These are phyloP conservation scores for Syrmaticus mikado DNA, from an alignment of 2,113 vertebrate genomes.

Conservation along the genomic window DNA sequence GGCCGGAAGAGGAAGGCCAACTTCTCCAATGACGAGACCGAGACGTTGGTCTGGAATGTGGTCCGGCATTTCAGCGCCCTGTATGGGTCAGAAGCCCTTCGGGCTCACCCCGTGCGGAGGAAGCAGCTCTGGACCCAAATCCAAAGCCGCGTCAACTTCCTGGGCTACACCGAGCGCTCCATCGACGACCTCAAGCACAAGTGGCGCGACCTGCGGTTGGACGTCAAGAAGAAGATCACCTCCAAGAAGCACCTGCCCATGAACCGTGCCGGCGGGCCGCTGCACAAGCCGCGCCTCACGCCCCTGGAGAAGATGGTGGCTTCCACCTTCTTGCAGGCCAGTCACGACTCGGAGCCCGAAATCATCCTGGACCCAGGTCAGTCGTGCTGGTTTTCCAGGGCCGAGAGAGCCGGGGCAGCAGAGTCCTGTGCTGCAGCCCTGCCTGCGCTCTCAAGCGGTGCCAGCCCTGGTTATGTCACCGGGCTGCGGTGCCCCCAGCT, in stretches of 20 bases:
- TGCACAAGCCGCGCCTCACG: conserved; percentile 59
- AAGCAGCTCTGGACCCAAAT: conserved; percentile 64
- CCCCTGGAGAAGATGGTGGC: conserved; percentile 77
- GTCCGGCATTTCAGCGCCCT: conserved; percentile 76
- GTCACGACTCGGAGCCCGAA: conserved; percentile 73
- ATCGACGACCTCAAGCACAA: conserved; percentile 80
- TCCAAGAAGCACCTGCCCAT: conserved; percentile 62
- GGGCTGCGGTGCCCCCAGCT: accelerated
- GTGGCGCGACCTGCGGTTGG: conserved; percentile 75
- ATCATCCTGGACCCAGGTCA: conserved; percentile 74
- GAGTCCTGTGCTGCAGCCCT: accelerated
- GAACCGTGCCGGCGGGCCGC: conserved; percentile 43
- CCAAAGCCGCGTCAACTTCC: conserved; percentile 74
- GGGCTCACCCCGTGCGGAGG: conserved; percentile 72
- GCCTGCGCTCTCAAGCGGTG: accelerated
- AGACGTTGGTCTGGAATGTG: conserved; percentile 77
- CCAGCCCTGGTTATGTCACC: neutral
- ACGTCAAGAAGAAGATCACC: conserved; percentile 69
- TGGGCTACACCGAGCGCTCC: conserved; percentile 77
- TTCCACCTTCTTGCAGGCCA: conserved; percentile 74
- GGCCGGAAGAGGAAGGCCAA: conserved; percentile 66
- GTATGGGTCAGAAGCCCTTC: conserved; percentile 75
- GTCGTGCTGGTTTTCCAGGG: neutral
- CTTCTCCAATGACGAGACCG: conserved; percentile 79
- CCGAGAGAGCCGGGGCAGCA: neutral